Evolutionary conservation across 2,113 vertebrate species (phyloP), one percentile per base, ranked within the genome.

Genomic region (Hippoglossus stenolepis): DNA sequence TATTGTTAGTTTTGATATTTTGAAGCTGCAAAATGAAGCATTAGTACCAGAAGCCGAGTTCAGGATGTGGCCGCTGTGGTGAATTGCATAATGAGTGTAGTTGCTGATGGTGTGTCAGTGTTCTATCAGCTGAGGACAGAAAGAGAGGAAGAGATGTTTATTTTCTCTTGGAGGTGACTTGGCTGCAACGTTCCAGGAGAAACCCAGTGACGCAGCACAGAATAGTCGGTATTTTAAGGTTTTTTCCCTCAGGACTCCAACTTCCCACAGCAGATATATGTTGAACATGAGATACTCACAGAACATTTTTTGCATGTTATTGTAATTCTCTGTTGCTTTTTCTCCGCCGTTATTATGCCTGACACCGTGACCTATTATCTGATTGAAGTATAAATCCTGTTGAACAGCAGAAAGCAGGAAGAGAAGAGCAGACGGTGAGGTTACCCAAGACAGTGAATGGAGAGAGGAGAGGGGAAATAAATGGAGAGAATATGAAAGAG

Each of bases 371-470:
- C 51, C 62, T 67, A 49, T 82, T 79, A 80, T 61, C 58, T 61
- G 57, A 84, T 68, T 62, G 18, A 73, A 31, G 23, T 67, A 75
- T 80, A 61, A 28, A 87, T 83, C 58, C 65, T 69, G 59, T 38
- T 38, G 2, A 38, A 38, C 7, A 38, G 35, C 17, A 59, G n/a
- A 53, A 57, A 60, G 24, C 24, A 31, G 67, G 68, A 51, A 53
- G 20, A 11, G 15, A 68, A 45, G 23, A 79, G 35, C 49, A 23
- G 21, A 15, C 14, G 62, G 49, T 72, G 21, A 56, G 71, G 54
- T 77, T 68, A 70, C 69, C 35, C 59, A 13, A 45, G n/a, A 79
- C 0, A n/a, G 59, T 31, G 2, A 54, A 40, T 47, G 40, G 26
- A 64, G 21, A 67, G 23, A 26, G 23, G 17, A 4, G 40, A 67